These are phyloP conservation scores for Pelodytes ibericus DNA, from an alignment of 2,797 vertebrate species.

Conservation along the genomic window DNA sequence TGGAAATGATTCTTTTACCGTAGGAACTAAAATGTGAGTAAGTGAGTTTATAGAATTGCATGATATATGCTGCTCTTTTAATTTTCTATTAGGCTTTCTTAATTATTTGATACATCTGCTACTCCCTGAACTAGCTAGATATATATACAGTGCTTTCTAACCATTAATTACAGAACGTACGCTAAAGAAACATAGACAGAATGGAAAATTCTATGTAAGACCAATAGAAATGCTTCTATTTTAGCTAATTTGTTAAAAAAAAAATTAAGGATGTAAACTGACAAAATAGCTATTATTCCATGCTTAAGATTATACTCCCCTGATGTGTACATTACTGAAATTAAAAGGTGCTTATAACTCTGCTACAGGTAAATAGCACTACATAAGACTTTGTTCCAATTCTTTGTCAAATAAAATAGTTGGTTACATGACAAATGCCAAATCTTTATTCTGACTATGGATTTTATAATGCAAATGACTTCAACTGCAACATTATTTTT, in stretches of 20 bases:
- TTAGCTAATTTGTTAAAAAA: background rate
- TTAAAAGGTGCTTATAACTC: too few relatives aligned
- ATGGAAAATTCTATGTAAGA: background rate
- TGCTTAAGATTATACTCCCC: too few relatives aligned
- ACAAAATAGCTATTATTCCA: too few relatives aligned
- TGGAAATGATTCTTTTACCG: constrained; percentile 65
- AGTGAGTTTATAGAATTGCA: constrained; percentile 50
- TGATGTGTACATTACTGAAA: too few relatives aligned
- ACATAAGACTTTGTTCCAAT: too few relatives aligned
- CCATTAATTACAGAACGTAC: constrained; percentile 1
- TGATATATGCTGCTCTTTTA: constrained; percentile 45
- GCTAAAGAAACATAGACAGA: constrained; percentile 1
- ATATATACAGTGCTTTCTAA: constrained; percentile 20
- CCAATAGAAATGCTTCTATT: background rate
- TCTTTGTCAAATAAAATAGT: too few relatives aligned
- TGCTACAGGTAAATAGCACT: too few relatives aligned
- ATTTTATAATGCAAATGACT: too few relatives aligned
- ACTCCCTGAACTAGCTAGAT: constrained; percentile 38
- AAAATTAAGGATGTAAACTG: background rate
- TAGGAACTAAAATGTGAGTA: constrained; percentile 47
- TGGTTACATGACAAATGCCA: too few relatives aligned
- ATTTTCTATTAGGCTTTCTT: constrained; percentile 44
- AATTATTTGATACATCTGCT: constrained; percentile 49
- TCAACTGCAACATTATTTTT: too few relatives aligned
- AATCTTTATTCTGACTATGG: too few relatives aligned